Evolutionary conservation across 2,113 vertebrate species (phyloP), one percentile per base, ranked within the genome.

Genomic region (Silurus asotus): DNA sequence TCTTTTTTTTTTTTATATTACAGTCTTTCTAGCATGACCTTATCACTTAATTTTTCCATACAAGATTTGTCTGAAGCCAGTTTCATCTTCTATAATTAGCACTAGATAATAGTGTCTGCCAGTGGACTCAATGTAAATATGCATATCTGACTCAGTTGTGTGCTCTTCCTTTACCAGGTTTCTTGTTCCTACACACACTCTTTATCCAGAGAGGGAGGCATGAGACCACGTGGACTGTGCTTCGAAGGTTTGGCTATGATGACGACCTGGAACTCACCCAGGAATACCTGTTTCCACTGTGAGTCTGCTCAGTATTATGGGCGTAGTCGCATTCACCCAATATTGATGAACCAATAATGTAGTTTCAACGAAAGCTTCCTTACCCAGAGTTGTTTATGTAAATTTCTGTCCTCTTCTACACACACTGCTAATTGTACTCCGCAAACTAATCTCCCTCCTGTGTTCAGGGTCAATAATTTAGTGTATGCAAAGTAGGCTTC

Each of bases 141-240:
- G 48, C 17, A 13, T 53, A 13, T 67, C 80, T 74, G 53, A 87
- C 19, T 25, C 37, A 37, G 6, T 53, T 19, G 17, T 76, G 6
- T 17, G 20, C 83, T 72, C 2, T 67, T 59, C 6, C 28, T 2
- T 11, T 89, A 94, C 87, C 93, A 99, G 98, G 98, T 82, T 99
- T 99, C 93, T 95, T 99, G 93, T 99, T 99, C 93, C 95, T 99
- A 62, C 98, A 99, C 92, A 99, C 98, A 2, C 96, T 99, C 84
- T 99, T 99, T 93, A 99, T 99, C 85, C 98, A 99, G 94, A 96
- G 98, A 90, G 98, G 98, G 70, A 95, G 98, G 89, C 98, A 99
- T 0, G 98, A 99, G 93, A 99, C 98, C 49, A 99, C 98, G 2
- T 99, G 98, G 98, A 99, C 98, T 0, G 98, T 99, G 76, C 88